Evolutionary conservation across 37 sponge, comb jelly and placozoan species (phyloP), one percentile per base, ranked within the genome.

Genomic region (Oscarella lobularis): DNA sequence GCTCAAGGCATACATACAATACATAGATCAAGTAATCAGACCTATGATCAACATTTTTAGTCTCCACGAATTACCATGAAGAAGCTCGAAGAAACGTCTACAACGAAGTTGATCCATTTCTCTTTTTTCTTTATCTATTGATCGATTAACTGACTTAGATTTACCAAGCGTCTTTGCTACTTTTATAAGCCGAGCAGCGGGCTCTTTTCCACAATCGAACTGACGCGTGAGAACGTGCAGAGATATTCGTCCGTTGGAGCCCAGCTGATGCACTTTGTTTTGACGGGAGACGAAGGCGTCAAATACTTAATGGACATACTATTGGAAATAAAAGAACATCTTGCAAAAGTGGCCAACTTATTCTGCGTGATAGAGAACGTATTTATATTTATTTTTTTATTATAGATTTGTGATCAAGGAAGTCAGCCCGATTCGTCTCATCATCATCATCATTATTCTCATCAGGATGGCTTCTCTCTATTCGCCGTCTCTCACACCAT

Each of bases 121-220:
- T n/a, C n/a, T n/a, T n/a, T n/a, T n/a, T n/a, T n/a, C n/a, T n/a
- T n/a, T n/a, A n/a, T n/a, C n/a, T n/a, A n/a, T n/a, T n/a, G n/a
- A n/a, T n/a, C n/a, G n/a, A n/a, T n/a, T n/a, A n/a, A n/a, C n/a
- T n/a, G n/a, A n/a, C n/a, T n/a, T 37, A 87, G 88, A 75, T 91
- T 91, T 48, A 67, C 87, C 74, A 78, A 84, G 38, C 66, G 86
- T 14, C 41, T 91, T 70, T 79, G 75, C 67, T 79, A 84, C 66
- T 91, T 91, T 75, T 91, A 78, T 78, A 87, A 85, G 39, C 92
- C 92, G 29, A 81, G 78, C 39, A 75, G 73, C 37, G 75, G 82
- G 38, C 79, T 72, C 38, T 91, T 77, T 41, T 73, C 85, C 20
- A 30, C 65, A 69, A 84, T 91, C 14, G 6, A 37, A 0, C 86